Evolutionary conservation across 2,888 invertebrate genomes (phyloP), one percentile per base, ranked within the genome.

Genomic region (Periphyllus acericola): DNA sequence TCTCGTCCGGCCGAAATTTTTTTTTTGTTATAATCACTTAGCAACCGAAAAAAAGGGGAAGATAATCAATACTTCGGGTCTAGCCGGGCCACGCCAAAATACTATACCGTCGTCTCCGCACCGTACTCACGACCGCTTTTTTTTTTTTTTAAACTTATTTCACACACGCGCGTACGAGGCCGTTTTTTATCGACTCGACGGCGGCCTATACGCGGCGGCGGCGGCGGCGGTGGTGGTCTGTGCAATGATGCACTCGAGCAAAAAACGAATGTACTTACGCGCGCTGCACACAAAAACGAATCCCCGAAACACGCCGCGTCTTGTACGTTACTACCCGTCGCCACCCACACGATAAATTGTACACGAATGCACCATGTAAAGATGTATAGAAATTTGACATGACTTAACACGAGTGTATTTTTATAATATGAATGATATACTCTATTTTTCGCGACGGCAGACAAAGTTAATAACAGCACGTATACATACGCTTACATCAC

Each of bases 21-120:
- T 86, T 89, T 89, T 89, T 88, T 89, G 89, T 90, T 89, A 89
- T 90, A 90, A 90, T 90, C 90, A 90, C 90, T 90, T 90, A 90
- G 90, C 90, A 90, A 90, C 90, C 89, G 89, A 90, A 90, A 90
- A 90, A 90, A 86, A 86, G 72, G 89, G 89, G 89, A 90, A 90
- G 89, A 90, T 90, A 90, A 90, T 90, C 90, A 89, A 90, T 90
- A 90, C 89, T 86, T 80, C 71, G 71, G 86, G 86, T 86, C 86
- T 86, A 86, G 79, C 86, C 80, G 79, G 86, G 72, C 80, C 71
- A 79, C 71, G 86, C 79, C 86, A 80, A 86, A 86, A 86, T 86
- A 86, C 85, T 46, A 9, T 46, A 46, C 85, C 84, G 76, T 74
- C 66, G 66, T 72, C 84, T 66, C 84, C 83, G 40, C 86, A 40